Base-by-base conservation (phyloP, 2,113 vertebrate species). In the Eptesicus fuscus region DNA sequence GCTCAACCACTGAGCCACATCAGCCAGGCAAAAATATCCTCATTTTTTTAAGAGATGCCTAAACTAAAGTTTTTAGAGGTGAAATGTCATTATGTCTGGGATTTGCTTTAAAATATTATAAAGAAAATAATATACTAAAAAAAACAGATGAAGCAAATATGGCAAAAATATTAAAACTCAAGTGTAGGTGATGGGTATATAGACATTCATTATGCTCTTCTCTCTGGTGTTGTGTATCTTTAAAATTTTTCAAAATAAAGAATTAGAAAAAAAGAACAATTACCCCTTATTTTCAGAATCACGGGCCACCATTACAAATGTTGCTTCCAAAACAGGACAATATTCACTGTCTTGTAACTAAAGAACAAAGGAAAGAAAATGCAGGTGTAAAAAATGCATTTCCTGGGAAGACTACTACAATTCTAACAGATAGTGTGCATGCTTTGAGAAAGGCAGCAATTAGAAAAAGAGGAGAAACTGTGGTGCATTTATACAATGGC, bases 301-400 rank as follows among this genome's bases (percentile, higher is more conserved):
- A 80, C 99, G 98, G 67, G 99, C 99, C 97, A 99, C 99, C 99
- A 99, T 99, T 89, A 99, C 99, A 95, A 99, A 99, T 0, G 99
- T 99, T 71, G 99, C 99, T 74, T 99, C 99, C 95, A 99, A 97
- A 83, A 99, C 98, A 1, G 99, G 99, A 44, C 95, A 97, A 90
- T 99, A 99, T 9, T 98, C 97, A n/a, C 98, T 98, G 49, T 98
- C 97, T 3, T 98, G 96, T 7, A 98, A 87, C 98, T 98, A 67
- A 88, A 92, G n/a, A 97, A 83, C 94, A 91, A 96, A 73, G 8
- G 79, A 97, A 97, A 87, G 80, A 96, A 83, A 93, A 93, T 16
- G 8, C 0, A 97, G 42, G 35, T 93, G 25, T 93, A 89, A 97
- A 53, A 95, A 95, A 92, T 5, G 23, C 67, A 69, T 89, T 94